A percentile compares a stretch with the other conserved stretches of the same genome.
These are phyloP conservation scores for Oryzias sinensis DNA, from an alignment of 2,797 vertebrate genomes.

Conservation along the genomic window DNA sequence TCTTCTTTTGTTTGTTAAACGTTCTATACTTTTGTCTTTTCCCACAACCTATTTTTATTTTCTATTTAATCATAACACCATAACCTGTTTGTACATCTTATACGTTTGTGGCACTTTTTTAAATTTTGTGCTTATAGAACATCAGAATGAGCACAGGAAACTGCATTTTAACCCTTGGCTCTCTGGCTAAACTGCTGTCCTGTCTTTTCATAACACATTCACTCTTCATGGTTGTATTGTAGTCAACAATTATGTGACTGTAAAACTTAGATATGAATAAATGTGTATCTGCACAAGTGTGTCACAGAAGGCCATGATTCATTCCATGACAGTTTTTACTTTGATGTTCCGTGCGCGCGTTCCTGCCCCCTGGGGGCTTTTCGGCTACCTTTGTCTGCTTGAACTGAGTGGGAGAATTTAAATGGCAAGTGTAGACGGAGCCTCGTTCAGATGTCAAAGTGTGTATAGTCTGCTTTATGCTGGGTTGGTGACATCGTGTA, in stretches of 20 bases:
- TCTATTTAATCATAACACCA: no score
- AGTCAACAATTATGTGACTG: constrained; percentile 36
- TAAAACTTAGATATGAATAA: constrained; percentile 39
- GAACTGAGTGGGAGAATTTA: constrained; percentile 22
- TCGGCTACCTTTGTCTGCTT: constrained; percentile 23
- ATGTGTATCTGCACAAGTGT: constrained; percentile 10
- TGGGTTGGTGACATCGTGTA: constrained; percentile 21
- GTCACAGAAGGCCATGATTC: constrained; percentile 35
- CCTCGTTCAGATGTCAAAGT: constrained; percentile 35
- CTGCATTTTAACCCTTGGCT: no score
- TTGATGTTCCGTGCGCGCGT: constrained; percentile 56
- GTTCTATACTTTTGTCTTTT: no score
- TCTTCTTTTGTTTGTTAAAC: no score
- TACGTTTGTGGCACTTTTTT: no score
- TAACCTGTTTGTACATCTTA: no score
- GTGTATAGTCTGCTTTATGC: constrained; percentile 20
- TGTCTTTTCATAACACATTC: no score
- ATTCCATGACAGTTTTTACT: constrained; percentile 39
- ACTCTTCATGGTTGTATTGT: constrained; percentile 10
- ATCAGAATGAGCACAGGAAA: no score
- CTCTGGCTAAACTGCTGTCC: no score
- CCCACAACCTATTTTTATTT: no score
- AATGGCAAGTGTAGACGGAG: constrained; percentile 29
- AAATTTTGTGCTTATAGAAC: no score
- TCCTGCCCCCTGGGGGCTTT: constrained; percentile 41